phyloP scores from a whole-genome alignment of 2,888 invertebrate genomes.

The Ichneumoninae sp. region DNA sequence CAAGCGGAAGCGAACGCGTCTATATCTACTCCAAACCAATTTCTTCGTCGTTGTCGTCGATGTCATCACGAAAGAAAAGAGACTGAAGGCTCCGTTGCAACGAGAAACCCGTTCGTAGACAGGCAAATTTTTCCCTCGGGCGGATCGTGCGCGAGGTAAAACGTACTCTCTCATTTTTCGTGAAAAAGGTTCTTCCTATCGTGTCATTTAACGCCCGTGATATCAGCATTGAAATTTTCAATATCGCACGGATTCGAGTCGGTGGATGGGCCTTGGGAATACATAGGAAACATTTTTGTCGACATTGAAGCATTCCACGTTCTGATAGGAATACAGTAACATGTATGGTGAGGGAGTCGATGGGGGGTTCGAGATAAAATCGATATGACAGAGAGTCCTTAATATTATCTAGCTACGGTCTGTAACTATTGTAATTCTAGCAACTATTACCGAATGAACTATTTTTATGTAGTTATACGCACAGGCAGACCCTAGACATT shows the following conservation, averaged over 20 bases:
- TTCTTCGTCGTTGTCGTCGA: slow-evolving; percentile 44
- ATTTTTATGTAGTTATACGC: no score
- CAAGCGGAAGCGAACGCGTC: background rate
- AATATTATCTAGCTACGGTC: background rate
- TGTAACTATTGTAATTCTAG: background rate
- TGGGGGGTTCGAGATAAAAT: background rate
- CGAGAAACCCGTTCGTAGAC: slow-evolving; percentile 27
- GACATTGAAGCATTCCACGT: background rate
- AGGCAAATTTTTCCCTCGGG: slow-evolving; percentile 42
- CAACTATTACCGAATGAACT: background rate
- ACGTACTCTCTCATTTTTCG: background rate
- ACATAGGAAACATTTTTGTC: no score
- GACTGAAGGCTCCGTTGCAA: slow-evolving; percentile 2
- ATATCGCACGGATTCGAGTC: background rate
- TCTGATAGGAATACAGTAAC: background rate
- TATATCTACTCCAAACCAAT: slow-evolving; percentile 53
- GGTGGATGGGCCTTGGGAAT: background rate
- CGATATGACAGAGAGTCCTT: background rate
- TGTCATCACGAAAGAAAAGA: slow-evolving; percentile 33
- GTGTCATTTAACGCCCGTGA: background rate
- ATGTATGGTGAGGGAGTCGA: background rate
- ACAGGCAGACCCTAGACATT: no score
- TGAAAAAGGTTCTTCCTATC: background rate
- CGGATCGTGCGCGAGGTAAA: background rate
- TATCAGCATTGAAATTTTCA: background rate